Percentiles rank a stretch among this genome's conserved stretches.
These are phyloP conservation scores for Eleginops maclovinus DNA, from an alignment of 2,113 vertebrate species.

Conservation along the genomic window DNA sequence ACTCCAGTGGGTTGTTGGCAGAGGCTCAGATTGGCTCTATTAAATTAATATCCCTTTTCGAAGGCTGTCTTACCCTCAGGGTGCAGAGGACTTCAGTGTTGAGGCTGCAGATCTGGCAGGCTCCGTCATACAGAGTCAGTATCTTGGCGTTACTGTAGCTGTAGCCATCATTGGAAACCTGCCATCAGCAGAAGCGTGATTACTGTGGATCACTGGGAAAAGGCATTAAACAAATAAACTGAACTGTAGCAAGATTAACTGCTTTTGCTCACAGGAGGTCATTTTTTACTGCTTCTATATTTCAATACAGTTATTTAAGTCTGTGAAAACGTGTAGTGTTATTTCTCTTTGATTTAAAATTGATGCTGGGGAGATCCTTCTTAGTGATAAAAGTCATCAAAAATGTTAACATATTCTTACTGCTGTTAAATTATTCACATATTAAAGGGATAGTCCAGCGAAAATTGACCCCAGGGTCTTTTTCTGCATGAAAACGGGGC, in stretches of 20 bases:
- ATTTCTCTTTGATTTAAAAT: neutral
- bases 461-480: too few species aligned
- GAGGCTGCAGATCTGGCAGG: constrained; percentile 88
- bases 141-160: constrained; percentile 91
- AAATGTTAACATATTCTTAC: constrained; percentile 2
- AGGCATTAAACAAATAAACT: constrained; percentile 6
- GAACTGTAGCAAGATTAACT: neutral
- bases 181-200: constrained; percentile 55
- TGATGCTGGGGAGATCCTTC: neutral
- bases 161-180: constrained; percentile 94
- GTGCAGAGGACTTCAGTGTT: constrained; percentile 80
- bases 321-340: neutral
- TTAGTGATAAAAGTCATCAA: neutral
- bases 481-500: too few species aligned
- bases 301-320: neutral
- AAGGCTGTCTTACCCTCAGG: constrained; percentile 82
- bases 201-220: constrained; percentile 20
- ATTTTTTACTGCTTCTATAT: neutral
- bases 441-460: too few species aligned
- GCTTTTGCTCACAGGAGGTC: neutral
- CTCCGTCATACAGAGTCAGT: constrained; percentile 87
- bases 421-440: neutral
- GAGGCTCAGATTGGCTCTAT: neutral
- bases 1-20: too few species aligned
- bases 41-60: neutral